Conservation (phyloP, 1,140 invertebrate genomes). For the Anoplophora glabripennis region DNA sequence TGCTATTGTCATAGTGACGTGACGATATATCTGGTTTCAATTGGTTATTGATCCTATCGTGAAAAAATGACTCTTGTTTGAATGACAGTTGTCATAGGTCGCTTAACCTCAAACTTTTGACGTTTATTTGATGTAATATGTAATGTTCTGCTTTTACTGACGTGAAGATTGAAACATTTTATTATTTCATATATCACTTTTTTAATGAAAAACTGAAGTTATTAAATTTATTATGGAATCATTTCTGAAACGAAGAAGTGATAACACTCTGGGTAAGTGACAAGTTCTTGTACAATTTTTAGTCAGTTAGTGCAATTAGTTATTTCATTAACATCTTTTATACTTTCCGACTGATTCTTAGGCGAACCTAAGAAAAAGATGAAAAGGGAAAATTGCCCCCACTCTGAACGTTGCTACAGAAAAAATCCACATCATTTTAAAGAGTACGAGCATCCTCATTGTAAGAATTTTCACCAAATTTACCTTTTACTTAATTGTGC, state of each 20-base stretch:
- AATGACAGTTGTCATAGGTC: no score
- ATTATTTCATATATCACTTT: neutral
- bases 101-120: no score
- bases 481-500: conserved; percentile 35
- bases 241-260: conserved; percentile 17
- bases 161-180: neutral
- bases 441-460: conserved; percentile 75
- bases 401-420: conserved; percentile 73
- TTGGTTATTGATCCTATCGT: no score
- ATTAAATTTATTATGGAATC: conserved; percentile 8
- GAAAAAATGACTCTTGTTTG: no score
- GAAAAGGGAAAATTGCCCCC: conserved; percentile 59
- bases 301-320: neutral
- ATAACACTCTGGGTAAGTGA: neutral
- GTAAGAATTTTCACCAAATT: conserved; percentile 51
- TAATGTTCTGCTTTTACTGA: neutral
- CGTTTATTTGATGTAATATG: no score
- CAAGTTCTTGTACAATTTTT: neutral
- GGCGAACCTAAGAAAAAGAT: conserved; percentile 19
- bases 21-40: no score
- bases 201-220: conserved; percentile 1
- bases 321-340: neutral
- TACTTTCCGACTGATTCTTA: neutral
- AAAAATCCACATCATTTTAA: conserved; percentile 78
- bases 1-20: no score